A percentile compares a stretch with the other conserved stretches of the same genome.
Conservation (phyloP, 2,888 invertebrate species). For the Hyalella azteca region DNA sequence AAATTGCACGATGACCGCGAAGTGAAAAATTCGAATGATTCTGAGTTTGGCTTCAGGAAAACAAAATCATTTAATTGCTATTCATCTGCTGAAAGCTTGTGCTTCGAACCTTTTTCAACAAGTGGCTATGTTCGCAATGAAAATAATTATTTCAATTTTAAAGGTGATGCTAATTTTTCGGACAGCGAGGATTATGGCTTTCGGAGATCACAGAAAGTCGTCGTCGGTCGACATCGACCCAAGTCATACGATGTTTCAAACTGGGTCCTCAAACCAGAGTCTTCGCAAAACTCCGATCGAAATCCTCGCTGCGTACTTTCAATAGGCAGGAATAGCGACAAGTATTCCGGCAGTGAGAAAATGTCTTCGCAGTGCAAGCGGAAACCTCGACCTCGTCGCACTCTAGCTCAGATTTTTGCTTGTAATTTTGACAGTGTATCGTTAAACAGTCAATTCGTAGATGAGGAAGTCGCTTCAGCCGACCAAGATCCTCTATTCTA, state of each 20-base stretch:
- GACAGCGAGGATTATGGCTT: slow-evolving; percentile 21
- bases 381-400: neutral
- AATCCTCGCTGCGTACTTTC: neutral
- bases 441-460: neutral
- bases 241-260: slow-evolving; percentile 21
- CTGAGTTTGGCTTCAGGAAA: neutral
- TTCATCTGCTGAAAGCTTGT: neutral
- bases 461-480: neutral
- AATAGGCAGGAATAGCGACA: slow-evolving; percentile 5
- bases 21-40: neutral
- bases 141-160: neutral
- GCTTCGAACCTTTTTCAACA: neutral
- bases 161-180: neutral
- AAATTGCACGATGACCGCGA: too few relatives aligned
- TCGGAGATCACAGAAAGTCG: neutral
- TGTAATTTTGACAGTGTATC: neutral
- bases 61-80: neutral
- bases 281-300: neutral
- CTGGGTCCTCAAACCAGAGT: neutral
- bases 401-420: neutral
- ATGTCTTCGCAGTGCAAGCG: neutral
- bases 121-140: neutral
- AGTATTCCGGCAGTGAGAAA: neutral
- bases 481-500: neutral
- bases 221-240: neutral